These are phyloP conservation scores for Porites lutea DNA, from an alignment of 64 coral and sea anemone species.

Conservation along the genomic window DNA sequence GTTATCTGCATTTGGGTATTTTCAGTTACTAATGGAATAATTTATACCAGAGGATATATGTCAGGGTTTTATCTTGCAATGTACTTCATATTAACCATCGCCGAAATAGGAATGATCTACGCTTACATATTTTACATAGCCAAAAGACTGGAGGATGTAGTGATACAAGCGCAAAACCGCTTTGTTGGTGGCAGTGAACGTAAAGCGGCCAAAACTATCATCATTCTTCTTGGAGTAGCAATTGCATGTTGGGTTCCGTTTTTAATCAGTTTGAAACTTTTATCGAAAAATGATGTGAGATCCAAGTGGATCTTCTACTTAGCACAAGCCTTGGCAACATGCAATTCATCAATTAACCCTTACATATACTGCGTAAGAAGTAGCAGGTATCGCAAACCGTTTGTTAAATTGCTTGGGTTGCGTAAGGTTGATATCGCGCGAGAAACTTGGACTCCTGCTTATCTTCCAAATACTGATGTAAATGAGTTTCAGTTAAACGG, in stretches of 20 bases:
- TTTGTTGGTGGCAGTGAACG: neutral
- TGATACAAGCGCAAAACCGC: neutral
- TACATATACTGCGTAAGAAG: constrained; percentile 39
- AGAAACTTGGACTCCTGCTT: neutral
- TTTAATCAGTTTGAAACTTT: neutral
- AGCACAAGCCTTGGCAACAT: neutral
- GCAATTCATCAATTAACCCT: constrained; percentile 42
- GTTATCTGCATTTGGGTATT: constrained; percentile 27
- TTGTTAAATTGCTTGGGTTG: constrained; percentile 3
- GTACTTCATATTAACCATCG: neutral
- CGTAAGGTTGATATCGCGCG: neutral
- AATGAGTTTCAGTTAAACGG: neutral
- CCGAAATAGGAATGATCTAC: constrained; percentile 10
- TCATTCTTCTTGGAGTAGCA: constrained; percentile 23
- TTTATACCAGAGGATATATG: neutral
- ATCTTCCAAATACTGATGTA: neutral
- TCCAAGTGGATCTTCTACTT: neutral
- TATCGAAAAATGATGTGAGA: neutral
- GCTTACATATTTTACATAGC: constrained; percentile 14
- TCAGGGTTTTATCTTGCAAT: neutral
- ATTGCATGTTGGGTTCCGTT: constrained; percentile 7
- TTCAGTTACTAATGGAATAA: neutral
- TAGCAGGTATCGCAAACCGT: neutral
- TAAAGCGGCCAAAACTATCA: constrained; percentile 38
- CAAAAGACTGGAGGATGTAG: neutral